phyloP scores from a whole-genome alignment of 35 echinoderm and acorn worm species.

The Acanthaster planci region DNA sequence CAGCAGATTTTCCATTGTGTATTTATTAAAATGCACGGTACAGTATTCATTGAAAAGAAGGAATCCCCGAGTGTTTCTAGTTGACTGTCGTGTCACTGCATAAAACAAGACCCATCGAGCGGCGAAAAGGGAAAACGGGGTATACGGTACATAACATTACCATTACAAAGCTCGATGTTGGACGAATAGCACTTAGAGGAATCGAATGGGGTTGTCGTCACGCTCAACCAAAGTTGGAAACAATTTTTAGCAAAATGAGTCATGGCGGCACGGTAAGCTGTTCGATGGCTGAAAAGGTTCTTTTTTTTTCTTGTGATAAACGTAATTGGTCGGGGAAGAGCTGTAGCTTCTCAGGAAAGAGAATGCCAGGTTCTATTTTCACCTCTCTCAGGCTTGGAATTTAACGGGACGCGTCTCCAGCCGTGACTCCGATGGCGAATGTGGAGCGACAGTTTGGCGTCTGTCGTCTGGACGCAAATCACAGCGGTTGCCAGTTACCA shows the following conservation, averaged over 20 bases:
- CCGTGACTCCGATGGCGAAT: neutral
- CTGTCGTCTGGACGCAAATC: conserved; percentile 18
- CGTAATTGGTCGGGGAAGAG: neutral
- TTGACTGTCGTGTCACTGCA: conserved; percentile 30
- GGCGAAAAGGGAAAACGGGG: neutral
- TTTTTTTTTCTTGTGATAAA: neutral
- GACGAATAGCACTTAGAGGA: too few relatives aligned
- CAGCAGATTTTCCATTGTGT: conserved; percentile 26
- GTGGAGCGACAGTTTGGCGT: conserved; percentile 18
- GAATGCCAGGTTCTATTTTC: neutral
- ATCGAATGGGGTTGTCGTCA: neutral
- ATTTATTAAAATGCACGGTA: conserved; percentile 29
- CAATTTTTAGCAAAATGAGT: conserved; percentile 12
- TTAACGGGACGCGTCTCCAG: neutral
- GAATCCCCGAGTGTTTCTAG: conserved; percentile 21
- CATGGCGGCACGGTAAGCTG: neutral
- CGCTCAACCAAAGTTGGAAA: neutral
- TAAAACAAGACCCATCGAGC: conserved; percentile 11
- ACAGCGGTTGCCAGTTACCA: conserved; percentile 16
- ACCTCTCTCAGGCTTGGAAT: neutral
- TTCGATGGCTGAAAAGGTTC: neutral
- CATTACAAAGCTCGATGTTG: conserved; percentile 17
- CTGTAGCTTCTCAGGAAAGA: neutral
- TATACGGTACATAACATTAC: neutral
- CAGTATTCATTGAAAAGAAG: conserved; percentile 19